phyloP scores from a whole-genome alignment of 2,888 invertebrate species.

The Heliconius ismenius region DNA sequence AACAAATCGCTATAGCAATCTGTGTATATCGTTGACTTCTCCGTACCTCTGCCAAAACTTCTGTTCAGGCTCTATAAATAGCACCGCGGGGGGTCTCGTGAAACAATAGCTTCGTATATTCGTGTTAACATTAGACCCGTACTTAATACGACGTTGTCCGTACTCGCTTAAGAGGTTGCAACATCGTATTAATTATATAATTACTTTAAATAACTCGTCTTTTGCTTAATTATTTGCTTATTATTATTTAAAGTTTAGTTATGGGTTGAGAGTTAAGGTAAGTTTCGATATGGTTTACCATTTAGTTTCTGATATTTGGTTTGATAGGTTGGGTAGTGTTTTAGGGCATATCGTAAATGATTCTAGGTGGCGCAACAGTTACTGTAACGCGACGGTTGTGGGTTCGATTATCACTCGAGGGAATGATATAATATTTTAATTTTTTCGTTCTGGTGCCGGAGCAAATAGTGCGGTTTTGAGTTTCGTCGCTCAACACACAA shows the following conservation, averaged over 20 bases:
- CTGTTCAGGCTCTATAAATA: conserved; percentile 75
- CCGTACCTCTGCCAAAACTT: conserved; percentile 77
- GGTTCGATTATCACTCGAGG: too few species aligned
- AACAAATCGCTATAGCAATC: not conserved
- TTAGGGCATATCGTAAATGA: too few species aligned
- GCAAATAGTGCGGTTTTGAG: too few species aligned
- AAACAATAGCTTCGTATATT: conserved; percentile 76
- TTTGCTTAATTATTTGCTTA: not conserved
- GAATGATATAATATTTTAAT: too few species aligned
- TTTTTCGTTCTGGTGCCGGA: too few species aligned
- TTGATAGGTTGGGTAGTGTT: too few species aligned
- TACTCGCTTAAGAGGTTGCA: conserved; percentile 79
- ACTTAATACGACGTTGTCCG: conserved; percentile 80
- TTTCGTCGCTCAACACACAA: too few species aligned
- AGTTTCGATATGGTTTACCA: not conserved
- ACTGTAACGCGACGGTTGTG: too few species aligned
- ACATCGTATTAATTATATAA: conserved; percentile 81
- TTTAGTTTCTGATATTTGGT: too few species aligned
- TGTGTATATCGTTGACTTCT: conserved; percentile 35
- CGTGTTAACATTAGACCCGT: conserved; percentile 78
- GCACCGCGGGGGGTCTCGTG: conserved; percentile 69
- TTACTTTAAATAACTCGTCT: conserved; percentile 72
- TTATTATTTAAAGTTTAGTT: conserved; percentile 9
- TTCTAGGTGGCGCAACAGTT: too few species aligned
- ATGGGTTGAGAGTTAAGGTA: not conserved